Evolutionary conservation across 1,140 invertebrate genomes (phyloP).

Genomic region (Bathynomus jamesi): DNA sequence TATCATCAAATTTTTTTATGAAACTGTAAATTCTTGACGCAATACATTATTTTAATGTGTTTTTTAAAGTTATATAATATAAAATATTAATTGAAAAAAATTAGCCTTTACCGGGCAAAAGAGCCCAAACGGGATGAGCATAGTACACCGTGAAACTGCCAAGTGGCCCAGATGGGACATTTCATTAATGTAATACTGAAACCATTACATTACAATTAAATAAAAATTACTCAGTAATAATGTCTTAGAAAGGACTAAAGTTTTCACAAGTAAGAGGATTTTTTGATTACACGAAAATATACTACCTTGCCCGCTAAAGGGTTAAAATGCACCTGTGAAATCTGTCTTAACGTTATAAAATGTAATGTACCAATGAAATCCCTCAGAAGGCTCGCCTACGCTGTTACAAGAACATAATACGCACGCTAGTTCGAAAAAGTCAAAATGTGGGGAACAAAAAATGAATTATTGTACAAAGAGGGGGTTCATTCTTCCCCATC

Average conservation of each 20-base stretch:
- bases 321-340: too few relatives aligned
- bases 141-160: neutral
- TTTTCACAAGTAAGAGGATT: neutral
- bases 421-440: too few relatives aligned
- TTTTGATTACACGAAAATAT: too few relatives aligned
- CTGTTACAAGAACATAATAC: too few relatives aligned
- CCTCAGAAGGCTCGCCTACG: too few relatives aligned
- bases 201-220: neutral
- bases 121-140: neutral
- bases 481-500: too few relatives aligned
- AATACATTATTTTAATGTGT: neutral
- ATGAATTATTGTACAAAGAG: too few relatives aligned
- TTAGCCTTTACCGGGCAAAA: too few relatives aligned
- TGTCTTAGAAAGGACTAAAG: neutral
- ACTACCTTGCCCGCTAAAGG: neutral
- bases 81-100: neutral
- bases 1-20: neutral
- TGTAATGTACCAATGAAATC: too few relatives aligned
- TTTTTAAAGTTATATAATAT: neutral
- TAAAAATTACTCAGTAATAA: neutral
- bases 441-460: too few relatives aligned
- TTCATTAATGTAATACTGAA: neutral
- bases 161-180: neutral
- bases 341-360: too few relatives aligned
- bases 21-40: neutral